These are phyloP conservation scores for Oncorhynchus mykiss DNA, from an alignment of 2,113 vertebrate genomes.

Conservation along the genomic window DNA sequence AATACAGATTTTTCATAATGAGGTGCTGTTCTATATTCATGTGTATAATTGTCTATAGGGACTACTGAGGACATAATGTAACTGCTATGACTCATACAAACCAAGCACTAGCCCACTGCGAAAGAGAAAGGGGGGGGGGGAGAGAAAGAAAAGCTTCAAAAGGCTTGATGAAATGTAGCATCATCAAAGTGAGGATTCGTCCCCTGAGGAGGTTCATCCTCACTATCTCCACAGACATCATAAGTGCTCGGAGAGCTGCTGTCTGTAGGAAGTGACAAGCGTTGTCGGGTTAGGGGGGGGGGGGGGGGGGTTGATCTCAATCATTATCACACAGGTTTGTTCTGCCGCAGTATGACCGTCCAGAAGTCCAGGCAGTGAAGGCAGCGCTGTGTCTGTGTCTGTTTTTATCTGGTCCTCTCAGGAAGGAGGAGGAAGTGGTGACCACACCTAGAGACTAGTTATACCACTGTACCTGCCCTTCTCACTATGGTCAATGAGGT, in stretches of 20 bases:
- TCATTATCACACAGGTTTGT: conserved; percentile 23
- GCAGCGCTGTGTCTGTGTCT: not conserved
- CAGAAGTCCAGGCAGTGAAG: not conserved
- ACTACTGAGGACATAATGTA: conserved; percentile 25
- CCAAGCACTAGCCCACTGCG: conserved; percentile 27
- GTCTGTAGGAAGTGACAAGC: conserved; percentile 49
- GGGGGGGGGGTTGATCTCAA: conserved; percentile 48
- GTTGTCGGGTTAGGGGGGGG: conserved; percentile 24
- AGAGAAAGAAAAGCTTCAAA: conserved; percentile 51
- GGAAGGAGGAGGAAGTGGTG: not conserved
- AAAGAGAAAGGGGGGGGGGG: conserved; percentile 8
- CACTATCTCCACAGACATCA: conserved; percentile 46
- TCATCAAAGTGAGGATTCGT: conserved; percentile 51
- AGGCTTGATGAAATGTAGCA: conserved; percentile 49
- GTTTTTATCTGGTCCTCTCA: not conserved
- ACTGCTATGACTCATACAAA: conserved; percentile 33
- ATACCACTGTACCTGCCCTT: not conserved
- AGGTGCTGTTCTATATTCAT: conserved; percentile 11
- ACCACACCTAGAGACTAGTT: not conserved
- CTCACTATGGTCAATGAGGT: conserved; percentile 12
- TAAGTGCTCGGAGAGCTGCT: conserved; percentile 39
- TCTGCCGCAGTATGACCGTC: not conserved
- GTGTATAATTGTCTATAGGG: conserved; percentile 26
- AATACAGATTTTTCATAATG: not conserved
- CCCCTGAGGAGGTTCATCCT: conserved; percentile 37